Evolutionary conservation across 2,888 invertebrate genomes (phyloP), one percentile per base, ranked within the genome.

Genomic region (Trichogramma dendrolimi): DNA sequence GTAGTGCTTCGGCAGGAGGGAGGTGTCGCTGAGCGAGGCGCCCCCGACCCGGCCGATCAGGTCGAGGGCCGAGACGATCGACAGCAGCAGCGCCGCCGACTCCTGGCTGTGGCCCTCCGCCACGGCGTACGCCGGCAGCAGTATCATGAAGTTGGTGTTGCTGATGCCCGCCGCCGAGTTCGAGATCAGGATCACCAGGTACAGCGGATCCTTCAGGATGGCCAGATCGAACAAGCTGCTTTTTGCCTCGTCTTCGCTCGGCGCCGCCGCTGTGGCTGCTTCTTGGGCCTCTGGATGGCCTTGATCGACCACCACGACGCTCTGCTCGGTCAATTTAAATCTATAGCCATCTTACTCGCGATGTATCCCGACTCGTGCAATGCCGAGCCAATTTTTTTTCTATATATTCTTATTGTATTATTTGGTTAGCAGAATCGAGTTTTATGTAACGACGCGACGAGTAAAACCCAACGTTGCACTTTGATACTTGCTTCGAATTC

Each of bases 91-190:
- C 3, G 92, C 91, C 0, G 91, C 87, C 46, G 85, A 79, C 0
- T 87, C 83, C 71, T 87, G 90, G 74, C 88, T 87, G 71, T 88
- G 91, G 0, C 87, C 87, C 60, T 89, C 82, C 40, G 85, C 83
- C 4, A 86, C 78, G 0, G 92, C 92, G 73, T 91, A 92, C 0
- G 88, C 85, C 1, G 93, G 92, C 14, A 93, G 81, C 38, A 92
- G 76, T 44, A 93, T 91, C 60, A 92, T 89, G 70, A 93, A 92
- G 74, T 93, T 93, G 0, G 92, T 92, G 71, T 91, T 92, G 65
- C 92, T 90, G 60, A 93, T 91, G 0, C 92, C 92, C 63, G 89
- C 90, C 0, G 92, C 91, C 48, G 90, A 91, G 71, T 92, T 92
- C 0, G 92, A 92, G 71, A 92, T 87, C 6, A 93, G 76, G 64